Percentiles rank a stretch among this genome's conserved stretches.
Evolutionary conservation across 2,113 vertebrate genomes (phyloP).

Genomic region (Anguilla rostrata): DNA sequence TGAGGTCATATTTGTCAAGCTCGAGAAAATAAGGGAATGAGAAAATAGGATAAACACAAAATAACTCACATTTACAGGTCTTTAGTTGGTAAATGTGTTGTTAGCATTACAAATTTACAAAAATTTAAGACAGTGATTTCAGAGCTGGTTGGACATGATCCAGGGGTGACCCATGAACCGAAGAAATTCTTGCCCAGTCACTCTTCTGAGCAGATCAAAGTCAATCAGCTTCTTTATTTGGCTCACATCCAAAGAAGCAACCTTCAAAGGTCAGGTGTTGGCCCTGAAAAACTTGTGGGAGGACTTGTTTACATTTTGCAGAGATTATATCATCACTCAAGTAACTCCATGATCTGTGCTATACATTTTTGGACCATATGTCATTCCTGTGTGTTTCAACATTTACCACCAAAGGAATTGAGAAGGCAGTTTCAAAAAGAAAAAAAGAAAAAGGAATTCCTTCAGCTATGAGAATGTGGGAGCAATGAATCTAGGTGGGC

Average conservation of each 20-base stretch:
- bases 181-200: constrained; percentile 10
- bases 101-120: constrained; percentile 38
- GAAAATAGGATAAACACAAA: constrained; percentile 37
- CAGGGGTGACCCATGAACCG: constrained; percentile 39
- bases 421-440: constrained; percentile 36
- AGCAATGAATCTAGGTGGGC: constrained; percentile 28
- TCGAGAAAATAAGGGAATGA: constrained; percentile 41
- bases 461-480: constrained; percentile 33
- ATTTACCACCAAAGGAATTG: constrained; percentile 33
- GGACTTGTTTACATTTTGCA: constrained; percentile 43
- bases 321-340: constrained; percentile 36
- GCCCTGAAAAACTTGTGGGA: constrained; percentile 40
- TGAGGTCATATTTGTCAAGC: constrained; percentile 42
- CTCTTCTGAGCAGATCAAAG: constrained; percentile 66
- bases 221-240: constrained; percentile 44
- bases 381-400: background rate
- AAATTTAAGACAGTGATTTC: constrained; percentile 35
- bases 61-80: constrained; percentile 20
- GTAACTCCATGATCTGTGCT: background rate
- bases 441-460: constrained; percentile 26
- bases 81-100: constrained; percentile 42
- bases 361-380: constrained; percentile 1
- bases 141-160: constrained; percentile 42
- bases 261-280: constrained; percentile 46
- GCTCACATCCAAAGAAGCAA: constrained; percentile 39